A percentile compares a stretch with the other conserved stretches of the same genome.
phyloP scores from a whole-genome alignment of 2,797 vertebrate species.

The Diplodus puntazzo region DNA sequence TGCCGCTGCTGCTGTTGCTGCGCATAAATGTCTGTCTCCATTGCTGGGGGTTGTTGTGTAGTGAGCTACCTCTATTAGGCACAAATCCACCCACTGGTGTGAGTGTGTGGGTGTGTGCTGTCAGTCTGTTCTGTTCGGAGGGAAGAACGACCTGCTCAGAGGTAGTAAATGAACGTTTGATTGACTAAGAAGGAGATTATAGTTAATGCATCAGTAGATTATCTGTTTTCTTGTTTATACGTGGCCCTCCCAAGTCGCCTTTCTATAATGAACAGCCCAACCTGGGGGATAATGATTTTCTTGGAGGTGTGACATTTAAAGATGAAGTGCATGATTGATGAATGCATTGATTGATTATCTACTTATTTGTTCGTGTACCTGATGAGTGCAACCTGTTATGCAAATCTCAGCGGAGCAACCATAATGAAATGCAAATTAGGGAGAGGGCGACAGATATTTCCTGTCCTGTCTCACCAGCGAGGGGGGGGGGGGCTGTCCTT shows the following conservation, averaged over 20 bases:
- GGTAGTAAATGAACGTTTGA: conserved; percentile 75
- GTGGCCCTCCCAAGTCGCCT: conserved; percentile 51
- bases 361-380: conserved; percentile 76
- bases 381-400: conserved; percentile 79
- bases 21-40: conserved; percentile 70
- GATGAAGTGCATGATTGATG: conserved; percentile 78
- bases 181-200: conserved; percentile 72
- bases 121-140: conserved; percentile 71
- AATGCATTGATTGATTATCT: conserved; percentile 80
- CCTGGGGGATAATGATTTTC: conserved; percentile 69
- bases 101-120: conserved; percentile 71
- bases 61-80: conserved; percentile 76
- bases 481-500: conserved; percentile 58
- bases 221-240: conserved; percentile 71
- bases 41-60: conserved; percentile 75
- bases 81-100: conserved; percentile 77
- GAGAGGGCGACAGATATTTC: conserved; percentile 58
- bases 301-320: conserved; percentile 71
- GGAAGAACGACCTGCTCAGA: conserved; percentile 61
- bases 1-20: conserved; percentile 53
- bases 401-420: conserved; percentile 68
- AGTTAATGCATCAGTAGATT: conserved; percentile 67
- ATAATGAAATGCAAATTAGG: conserved; percentile 83
- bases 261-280: conserved; percentile 55
- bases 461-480: conserved; percentile 37